A percentile compares a stretch with the other conserved stretches of the same genome.
phyloP scores from a whole-genome alignment of 2,113 vertebrate species.

The Saimiri boliviensis region DNA sequence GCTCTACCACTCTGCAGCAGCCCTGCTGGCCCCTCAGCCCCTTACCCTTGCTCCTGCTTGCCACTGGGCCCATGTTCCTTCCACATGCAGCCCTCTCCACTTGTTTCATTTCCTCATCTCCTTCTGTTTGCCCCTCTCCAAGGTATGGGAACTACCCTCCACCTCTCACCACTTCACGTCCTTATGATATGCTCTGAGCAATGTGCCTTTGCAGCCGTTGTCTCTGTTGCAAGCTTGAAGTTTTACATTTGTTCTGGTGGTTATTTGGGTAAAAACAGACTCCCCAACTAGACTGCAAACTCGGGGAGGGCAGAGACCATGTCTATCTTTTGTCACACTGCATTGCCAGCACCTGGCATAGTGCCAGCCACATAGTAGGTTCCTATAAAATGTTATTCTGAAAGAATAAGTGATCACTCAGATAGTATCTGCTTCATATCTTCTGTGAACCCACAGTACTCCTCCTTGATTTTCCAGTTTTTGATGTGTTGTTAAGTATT shows the following conservation, averaged over 20 bases:
- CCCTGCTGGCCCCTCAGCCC: background rate
- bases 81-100: background rate
- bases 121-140: no score
- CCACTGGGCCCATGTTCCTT: no score
- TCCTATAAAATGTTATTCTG: background rate
- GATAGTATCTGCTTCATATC: background rate
- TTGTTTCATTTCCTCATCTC: background rate
- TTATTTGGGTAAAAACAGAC: background rate
- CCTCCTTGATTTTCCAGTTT: background rate
- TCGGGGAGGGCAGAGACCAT: background rate
- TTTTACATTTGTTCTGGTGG: background rate
- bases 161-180: background rate
- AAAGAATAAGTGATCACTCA: background rate
- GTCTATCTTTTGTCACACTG: background rate
- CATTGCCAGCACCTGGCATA: background rate
- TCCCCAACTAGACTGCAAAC: background rate
- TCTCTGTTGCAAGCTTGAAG: background rate
- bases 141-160: background rate
- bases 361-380: background rate
- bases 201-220: background rate
- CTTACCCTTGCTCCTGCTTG: background rate
- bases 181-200: background rate
- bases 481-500: background rate
- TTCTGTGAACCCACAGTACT: background rate
- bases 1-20: background rate